phyloP scores from a whole-genome alignment of 2,888 invertebrate species.

The Arge pagana region DNA sequence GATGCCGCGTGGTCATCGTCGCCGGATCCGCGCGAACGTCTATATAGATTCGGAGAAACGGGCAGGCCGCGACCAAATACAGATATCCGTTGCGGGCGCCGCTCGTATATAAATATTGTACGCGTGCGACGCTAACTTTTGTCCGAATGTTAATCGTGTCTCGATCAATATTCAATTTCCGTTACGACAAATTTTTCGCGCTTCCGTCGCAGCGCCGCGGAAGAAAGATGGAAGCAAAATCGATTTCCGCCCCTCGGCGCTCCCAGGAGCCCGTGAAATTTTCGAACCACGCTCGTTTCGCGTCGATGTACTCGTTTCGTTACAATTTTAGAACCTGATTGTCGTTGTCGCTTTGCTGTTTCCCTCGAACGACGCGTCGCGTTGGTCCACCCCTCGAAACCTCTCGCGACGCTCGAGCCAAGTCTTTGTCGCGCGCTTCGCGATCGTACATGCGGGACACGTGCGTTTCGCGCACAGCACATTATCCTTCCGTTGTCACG shows the following conservation, averaged over 20 bases:
- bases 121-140: too few relatives aligned
- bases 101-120: too few relatives aligned
- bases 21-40: too few relatives aligned
- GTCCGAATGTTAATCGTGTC: too few relatives aligned
- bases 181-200: too few relatives aligned
- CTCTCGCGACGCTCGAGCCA: not conserved
- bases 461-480: constrained; percentile 10
- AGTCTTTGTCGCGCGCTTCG: constrained; percentile 12
- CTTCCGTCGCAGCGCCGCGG: too few relatives aligned
- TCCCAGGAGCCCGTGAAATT: not conserved
- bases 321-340: constrained; percentile 15
- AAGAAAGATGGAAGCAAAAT: constrained; percentile 18
- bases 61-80: too few relatives aligned
- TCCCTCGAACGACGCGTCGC: constrained; percentile 21
- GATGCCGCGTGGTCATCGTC: too few relatives aligned
- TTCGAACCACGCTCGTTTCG: constrained; percentile 12
- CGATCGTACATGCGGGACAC: constrained; percentile 12
- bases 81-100: too few relatives aligned
- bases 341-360: too few relatives aligned
- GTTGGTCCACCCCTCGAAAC: constrained; percentile 11
- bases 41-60: too few relatives aligned
- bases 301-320: constrained; percentile 40
- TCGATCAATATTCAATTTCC: too few relatives aligned
- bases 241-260: not conserved
- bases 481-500: constrained; percentile 2